Evolutionary conservation across 2,797 vertebrate genomes (phyloP), one percentile per base, ranked within the genome.

Genomic region (Peromyscus attwateri): DNA sequence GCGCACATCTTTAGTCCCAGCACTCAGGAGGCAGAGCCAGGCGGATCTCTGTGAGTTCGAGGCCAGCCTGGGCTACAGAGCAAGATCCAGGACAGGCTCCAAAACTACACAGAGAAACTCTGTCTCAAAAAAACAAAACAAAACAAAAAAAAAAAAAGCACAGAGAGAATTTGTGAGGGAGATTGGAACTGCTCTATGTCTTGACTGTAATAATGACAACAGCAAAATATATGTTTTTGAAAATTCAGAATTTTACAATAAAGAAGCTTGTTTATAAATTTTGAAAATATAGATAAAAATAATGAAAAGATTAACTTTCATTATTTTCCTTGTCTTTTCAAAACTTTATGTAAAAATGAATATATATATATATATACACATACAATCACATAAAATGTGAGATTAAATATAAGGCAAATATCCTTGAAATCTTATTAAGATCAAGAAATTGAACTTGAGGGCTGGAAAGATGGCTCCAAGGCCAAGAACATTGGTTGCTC

Each of bases 231-330:
- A 25, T 52, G 8, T 52, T 92, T 87, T 37, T 87, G 66, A 85
- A 73, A 75, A 71, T 43, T 81, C n/a, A n/a, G 55, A 96, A 75
- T 52, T 81, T 21, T 81, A 46, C 6, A 55, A 62, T 66, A 64
- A 85, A 66, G 29, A 57, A 11, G 27, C 66, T 89, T 91, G 57
- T 68, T 70, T 68, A 68, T 88, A 68, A 62, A 49, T 84, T 89
- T 84, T 92, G 60, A 66, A 71, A 94, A 88, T 9, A 25, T 84
- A 40, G 87, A 88, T 77, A 68, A 75, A 84, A 94, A 87, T 43
- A 75, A 68, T 73, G 29, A 60, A 88, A 91, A 70, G 2, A 27
- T 75, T 77, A n/a, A 57, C 49, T 87, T 73, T 55, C 13, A 55
- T 57, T 71, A 73, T 84, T 87, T 52, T 62, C 46, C 14, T 76